A percentile compares a stretch with the other conserved stretches of the same genome.
Conservation (phyloP, 1,140 invertebrate species). For the Drosophila parvula region DNA sequence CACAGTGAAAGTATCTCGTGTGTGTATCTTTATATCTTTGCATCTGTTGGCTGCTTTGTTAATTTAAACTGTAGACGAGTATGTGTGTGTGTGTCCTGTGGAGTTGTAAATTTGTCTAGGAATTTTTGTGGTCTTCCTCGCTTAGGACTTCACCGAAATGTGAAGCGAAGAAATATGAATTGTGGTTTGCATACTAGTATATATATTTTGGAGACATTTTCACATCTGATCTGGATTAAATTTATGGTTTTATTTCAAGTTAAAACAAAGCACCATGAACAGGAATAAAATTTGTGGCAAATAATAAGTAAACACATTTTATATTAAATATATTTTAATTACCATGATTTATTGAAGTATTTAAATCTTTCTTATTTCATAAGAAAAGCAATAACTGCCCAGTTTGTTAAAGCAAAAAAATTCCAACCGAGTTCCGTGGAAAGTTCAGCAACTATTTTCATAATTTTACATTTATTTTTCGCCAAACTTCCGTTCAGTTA, state of each 20-base stretch:
- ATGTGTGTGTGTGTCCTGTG: conserved; percentile 17
- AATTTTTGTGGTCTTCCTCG: conserved; percentile 30
- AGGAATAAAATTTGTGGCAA: neutral
- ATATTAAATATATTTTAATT: neutral
- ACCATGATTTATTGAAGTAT: too few species aligned
- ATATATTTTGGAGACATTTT: neutral
- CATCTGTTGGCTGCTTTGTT: conserved; percentile 56
- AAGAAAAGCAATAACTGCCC: conserved; percentile 1
- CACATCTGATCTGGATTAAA: conserved; percentile 19
- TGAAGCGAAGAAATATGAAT: conserved; percentile 28
- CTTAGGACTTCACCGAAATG: conserved; percentile 16
- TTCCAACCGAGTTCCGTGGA: neutral
- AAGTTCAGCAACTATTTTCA: conserved; percentile 28
- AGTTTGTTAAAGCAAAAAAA: neutral
- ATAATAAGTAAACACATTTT: neutral
- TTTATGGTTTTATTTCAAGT: conserved; percentile 16
- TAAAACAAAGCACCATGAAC: too few species aligned
- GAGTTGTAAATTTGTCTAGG: conserved; percentile 39
- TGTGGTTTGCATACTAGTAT: conserved; percentile 12
- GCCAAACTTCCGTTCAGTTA: conserved; percentile 19
- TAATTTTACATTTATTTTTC: conserved; percentile 34
- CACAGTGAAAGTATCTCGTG: conserved; percentile 28
- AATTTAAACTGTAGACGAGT: conserved; percentile 44
- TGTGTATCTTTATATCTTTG: conserved; percentile 49
- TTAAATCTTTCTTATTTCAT: neutral